Evolutionary conservation across 2,888 invertebrate species (phyloP).

Genomic region (Plagodis pulveraria): DNA sequence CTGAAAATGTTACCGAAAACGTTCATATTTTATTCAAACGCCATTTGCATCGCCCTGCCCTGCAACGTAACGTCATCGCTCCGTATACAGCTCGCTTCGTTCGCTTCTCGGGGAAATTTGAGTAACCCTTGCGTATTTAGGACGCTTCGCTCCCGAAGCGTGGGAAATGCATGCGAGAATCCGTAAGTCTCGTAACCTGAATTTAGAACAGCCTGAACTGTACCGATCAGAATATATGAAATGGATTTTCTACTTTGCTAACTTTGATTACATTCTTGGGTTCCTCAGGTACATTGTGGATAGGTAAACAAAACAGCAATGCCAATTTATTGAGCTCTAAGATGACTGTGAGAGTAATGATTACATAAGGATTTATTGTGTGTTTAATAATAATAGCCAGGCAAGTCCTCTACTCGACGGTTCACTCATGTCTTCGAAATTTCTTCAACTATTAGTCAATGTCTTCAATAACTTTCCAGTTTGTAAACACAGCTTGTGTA

Average conservation of each 20-base stretch:
- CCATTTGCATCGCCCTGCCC: slow-evolving; percentile 61
- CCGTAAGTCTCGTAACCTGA: slow-evolving; percentile 18
- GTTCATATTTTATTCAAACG: slow-evolving; percentile 75
- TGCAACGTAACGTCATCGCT: slow-evolving; percentile 19
- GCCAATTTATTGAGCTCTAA: too few species aligned
- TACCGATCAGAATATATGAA: slow-evolving; percentile 31
- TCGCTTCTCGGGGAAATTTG: slow-evolving; percentile 40
- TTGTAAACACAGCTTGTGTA: too few species aligned
- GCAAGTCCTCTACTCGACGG: too few species aligned
- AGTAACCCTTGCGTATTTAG: slow-evolving; percentile 32
- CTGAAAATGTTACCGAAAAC: slow-evolving; percentile 33
- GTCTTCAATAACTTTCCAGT: too few species aligned
- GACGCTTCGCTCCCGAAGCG: slow-evolving; percentile 19
- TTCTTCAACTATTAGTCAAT: too few species aligned
- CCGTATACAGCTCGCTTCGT: slow-evolving; percentile 44
- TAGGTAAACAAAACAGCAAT: background rate
- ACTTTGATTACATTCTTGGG: slow-evolving; percentile 11
- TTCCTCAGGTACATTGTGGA: background rate
- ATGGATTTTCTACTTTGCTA: slow-evolving; percentile 28
- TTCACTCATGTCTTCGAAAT: too few species aligned
- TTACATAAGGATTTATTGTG: too few species aligned
- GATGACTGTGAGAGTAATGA: too few species aligned
- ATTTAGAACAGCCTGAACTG: slow-evolving; percentile 22
- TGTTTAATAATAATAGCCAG: too few species aligned
- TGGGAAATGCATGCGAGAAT: slow-evolving; percentile 21